Evolutionary conservation across 2,888 invertebrate genomes (phyloP), one percentile per base, ranked within the genome.

Genomic region (Cinara cedri): DNA sequence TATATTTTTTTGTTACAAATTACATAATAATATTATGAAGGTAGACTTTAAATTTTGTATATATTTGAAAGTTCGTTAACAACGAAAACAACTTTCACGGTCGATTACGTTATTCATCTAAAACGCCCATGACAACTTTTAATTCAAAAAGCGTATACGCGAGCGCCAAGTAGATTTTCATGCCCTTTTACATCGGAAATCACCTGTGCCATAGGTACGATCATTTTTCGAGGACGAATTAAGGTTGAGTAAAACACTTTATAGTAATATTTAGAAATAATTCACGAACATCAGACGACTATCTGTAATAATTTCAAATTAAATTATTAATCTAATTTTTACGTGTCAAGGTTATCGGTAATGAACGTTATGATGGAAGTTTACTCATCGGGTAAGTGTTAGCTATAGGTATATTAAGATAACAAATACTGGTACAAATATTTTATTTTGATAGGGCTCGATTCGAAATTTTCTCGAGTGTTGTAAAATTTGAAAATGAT

Each of bases 181-280:
- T 60, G 26, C 60, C 49, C n/a, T 24, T 19, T 60, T 62, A 26
- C 10, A 62, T n/a, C 11, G 72, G 57, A 60, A 72, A 62, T 72
- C 72, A 60, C 49, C 49, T 60, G 46, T 26, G 49, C 26, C 72
- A 24, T 62, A n/a, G 9, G n/a, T 42, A 49, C 16, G 10, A 74
- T 24, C n/a, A 54, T 51, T 74, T 42, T 55, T 6, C 70, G 42
- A 71, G 70, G 42, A 71, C 70, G 34, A 70, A 71, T 71, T 55
- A 42, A 71, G 3, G 55, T 71, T 10, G 21, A 21, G n/a, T 55
- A 21, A 34, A 14, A 16, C n/a, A n/a, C n/a, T n/a, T n/a, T n/a
- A 42, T 42, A 55, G 21, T 55, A 42, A 42, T 6, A 6, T 71
- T 55, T 55, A 21, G 34, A 71, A 71, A 71, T 34, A 71, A 71